A percentile compares a stretch with the other conserved stretches of the same genome.
These are phyloP conservation scores for Drosophila conformis DNA, from an alignment of 2,888 invertebrate genomes.

Conservation along the genomic window DNA sequence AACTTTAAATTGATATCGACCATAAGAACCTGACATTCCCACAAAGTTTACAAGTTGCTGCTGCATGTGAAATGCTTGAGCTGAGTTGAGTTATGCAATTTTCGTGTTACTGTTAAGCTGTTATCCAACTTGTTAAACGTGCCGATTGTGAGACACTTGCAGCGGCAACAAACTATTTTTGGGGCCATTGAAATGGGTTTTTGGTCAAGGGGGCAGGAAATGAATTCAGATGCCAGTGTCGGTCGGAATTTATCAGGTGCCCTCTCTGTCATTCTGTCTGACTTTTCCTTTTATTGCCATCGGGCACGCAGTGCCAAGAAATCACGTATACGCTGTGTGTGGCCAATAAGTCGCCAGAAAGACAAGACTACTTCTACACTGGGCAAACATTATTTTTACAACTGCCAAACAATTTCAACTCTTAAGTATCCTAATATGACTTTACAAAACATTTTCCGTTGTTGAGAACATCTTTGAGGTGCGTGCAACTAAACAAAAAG, in stretches of 20 bases:
- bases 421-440: neutral
- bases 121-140: conserved; percentile 40
- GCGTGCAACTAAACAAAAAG: too few relatives aligned
- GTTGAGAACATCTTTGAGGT: too few relatives aligned
- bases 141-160: conserved; percentile 18
- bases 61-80: conserved; percentile 19
- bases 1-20: conserved; percentile 19
- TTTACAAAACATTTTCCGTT: neutral
- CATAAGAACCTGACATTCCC: conserved; percentile 4
- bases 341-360: conserved; percentile 58
- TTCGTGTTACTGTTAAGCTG: conserved; percentile 29
- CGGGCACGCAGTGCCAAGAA: conserved; percentile 68
- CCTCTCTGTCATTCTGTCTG: neutral
- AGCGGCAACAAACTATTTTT: conserved; percentile 14
- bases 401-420: neutral
- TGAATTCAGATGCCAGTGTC: conserved; percentile 16
- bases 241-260: conserved; percentile 45
- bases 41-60: conserved; percentile 20
- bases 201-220: conserved; percentile 23
- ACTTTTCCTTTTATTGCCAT: conserved; percentile 50
- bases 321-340: conserved; percentile 73
- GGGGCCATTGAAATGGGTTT: conserved; percentile 8
- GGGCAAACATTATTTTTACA: neutral
- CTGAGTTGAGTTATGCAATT: conserved; percentile 31
- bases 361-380: conserved; percentile 10